phyloP scores from a whole-genome alignment of 2,888 invertebrate genomes.

The Pseudanteris insignis region DNA sequence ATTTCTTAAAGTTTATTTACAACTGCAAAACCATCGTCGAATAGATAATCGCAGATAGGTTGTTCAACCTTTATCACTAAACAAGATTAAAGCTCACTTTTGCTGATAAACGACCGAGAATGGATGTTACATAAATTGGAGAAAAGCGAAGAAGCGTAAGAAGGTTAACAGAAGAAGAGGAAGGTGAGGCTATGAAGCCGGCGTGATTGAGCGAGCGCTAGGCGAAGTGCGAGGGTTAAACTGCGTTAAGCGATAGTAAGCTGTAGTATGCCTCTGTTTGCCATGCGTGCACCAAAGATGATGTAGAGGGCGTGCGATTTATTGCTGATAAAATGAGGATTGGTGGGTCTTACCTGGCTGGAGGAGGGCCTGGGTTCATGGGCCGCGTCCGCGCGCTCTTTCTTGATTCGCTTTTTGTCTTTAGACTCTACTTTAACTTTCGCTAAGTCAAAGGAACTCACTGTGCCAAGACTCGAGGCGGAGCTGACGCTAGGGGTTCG shows the following conservation, averaged over 20 bases:
- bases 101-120: no score
- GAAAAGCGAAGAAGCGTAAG: neutral
- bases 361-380: constrained; percentile 57
- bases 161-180: neutral
- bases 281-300: constrained; percentile 15
- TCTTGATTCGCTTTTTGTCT: constrained; percentile 55
- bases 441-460: constrained; percentile 55
- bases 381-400: constrained; percentile 57
- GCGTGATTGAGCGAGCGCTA: neutral
- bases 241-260: neutral
- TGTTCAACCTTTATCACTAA: no score
- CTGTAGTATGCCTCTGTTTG: neutral
- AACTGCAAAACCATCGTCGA: no score
- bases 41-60: no score
- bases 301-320: constrained; percentile 16
- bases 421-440: constrained; percentile 60
- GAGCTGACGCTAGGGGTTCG: constrained; percentile 55
- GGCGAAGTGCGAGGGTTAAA: no score
- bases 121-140: no score
- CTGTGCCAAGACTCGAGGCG: constrained; percentile 57
- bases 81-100: no score
- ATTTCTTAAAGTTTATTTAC: no score
- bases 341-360: constrained; percentile 53
- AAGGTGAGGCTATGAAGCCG: no score
- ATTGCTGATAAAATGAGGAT: constrained; percentile 2